Percentiles rank a stretch among this genome's conserved stretches.
Evolutionary conservation across 2,113 vertebrate species (phyloP).

Genomic region (Emydocephalus ijimae): DNA sequence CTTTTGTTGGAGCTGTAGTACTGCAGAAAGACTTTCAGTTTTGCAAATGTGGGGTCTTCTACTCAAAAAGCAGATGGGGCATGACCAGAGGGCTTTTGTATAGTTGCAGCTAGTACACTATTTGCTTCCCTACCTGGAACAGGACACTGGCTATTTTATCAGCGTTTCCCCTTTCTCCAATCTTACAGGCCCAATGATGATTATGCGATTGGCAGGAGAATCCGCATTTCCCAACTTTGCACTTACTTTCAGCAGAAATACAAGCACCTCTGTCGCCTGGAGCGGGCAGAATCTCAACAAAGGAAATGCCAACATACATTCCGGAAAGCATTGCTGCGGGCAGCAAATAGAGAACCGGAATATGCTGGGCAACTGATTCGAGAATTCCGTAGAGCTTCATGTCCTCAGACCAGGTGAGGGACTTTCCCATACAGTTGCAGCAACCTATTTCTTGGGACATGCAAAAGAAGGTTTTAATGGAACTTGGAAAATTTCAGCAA

Average conservation of each 20-base stretch:
- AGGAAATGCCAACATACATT: slow-evolving; percentile 90
- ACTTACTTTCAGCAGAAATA: slow-evolving; percentile 98
- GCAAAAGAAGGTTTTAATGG: background rate
- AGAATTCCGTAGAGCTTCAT: slow-evolving; percentile 76
- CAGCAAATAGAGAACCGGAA: slow-evolving; percentile 87
- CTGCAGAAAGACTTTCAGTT: background rate
- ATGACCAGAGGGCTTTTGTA: background rate
- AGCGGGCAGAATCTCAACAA: slow-evolving; percentile 88
- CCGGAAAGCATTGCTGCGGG: slow-evolving; percentile 92
- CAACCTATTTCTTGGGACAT: background rate
- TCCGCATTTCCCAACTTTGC: slow-evolving; percentile 92
- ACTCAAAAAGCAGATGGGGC: background rate
- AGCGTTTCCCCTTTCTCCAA: slow-evolving; percentile 13
- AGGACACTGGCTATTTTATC: background rate
- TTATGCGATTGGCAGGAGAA: slow-evolving; percentile 78
- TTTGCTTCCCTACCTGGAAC: background rate
- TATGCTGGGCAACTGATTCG: slow-evolving; percentile 84
- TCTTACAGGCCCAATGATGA: slow-evolving; percentile 75
- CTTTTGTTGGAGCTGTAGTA: background rate
- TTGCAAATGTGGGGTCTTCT: background rate
- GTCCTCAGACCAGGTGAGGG: slow-evolving; percentile 77
- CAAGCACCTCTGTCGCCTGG: slow-evolving; percentile 96
- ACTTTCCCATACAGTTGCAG: background rate
- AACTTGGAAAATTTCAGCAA: background rate
- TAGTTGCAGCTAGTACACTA: background rate